A percentile compares a stretch with the other conserved stretches of the same genome.
Conservation (phyloP, 2,797 vertebrate species). For the Otus scops region DNA sequence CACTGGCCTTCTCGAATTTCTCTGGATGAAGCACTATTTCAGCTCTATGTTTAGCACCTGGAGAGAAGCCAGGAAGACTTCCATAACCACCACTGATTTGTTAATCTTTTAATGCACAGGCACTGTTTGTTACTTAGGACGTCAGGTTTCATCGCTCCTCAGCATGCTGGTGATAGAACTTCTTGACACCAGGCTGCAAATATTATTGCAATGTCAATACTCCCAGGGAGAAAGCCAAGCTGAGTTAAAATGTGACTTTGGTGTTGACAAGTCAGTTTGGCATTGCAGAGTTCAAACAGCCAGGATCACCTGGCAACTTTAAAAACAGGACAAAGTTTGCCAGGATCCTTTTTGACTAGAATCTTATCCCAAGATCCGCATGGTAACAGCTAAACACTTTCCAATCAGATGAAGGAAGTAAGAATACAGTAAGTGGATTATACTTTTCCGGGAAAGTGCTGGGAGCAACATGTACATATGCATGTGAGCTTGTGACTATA, state of each 20-base stretch:
- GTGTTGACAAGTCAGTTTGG: slow-evolving; percentile 48
- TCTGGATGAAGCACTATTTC: slow-evolving; percentile 33
- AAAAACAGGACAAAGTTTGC: slow-evolving; percentile 16
- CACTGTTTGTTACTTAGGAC: slow-evolving; percentile 52
- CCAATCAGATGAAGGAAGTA: neutral
- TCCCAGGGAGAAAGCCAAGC: slow-evolving; percentile 42
- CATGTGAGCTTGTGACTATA: neutral
- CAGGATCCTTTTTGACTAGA: neutral
- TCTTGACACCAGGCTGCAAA: slow-evolving; percentile 52
- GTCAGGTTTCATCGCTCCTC: slow-evolving; percentile 53
- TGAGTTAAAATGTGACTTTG: slow-evolving; percentile 25
- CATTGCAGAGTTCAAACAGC: neutral
- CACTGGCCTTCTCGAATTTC: neutral
- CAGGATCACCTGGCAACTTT: slow-evolving; percentile 40
- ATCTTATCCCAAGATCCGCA: neutral
- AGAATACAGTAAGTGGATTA: slow-evolving; percentile 6
- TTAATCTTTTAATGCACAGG: slow-evolving; percentile 64
- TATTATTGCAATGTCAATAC: slow-evolving; percentile 50
- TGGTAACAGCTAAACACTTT: slow-evolving; percentile 20
- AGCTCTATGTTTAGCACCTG: slow-evolving; percentile 10
- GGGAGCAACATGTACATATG: neutral
- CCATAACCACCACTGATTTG: slow-evolving; percentile 53
- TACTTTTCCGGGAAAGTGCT: neutral
- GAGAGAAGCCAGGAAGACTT: slow-evolving; percentile 58
- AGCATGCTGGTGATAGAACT: slow-evolving; percentile 5